Evolutionary conservation across 2,888 invertebrate species (phyloP), one percentile per base, ranked within the genome.

Genomic region (Epirrita christyi): DNA sequence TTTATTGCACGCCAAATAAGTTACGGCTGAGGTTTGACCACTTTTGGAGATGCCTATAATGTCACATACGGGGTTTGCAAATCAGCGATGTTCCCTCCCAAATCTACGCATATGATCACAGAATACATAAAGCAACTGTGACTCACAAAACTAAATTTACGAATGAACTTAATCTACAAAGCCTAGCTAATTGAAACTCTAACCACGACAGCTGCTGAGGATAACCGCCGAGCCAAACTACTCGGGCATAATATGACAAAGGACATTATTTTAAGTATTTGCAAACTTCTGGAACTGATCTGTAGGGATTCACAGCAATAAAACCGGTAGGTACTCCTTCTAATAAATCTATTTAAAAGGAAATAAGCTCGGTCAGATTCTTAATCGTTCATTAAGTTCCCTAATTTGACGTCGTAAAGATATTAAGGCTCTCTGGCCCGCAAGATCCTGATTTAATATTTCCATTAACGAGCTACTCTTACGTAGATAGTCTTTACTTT

Each of bases 191-290:
- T 64, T 59, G 15, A 43, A 36, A 63, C 50, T 42, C 64, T 7
- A 49, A 28, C 36, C 67, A 64, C 64, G 21, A 21, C 59, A 41
- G 45, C 53, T 32, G 54, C 58, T 61, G 52, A 63, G 61, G 58
- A 64, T 63, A 67, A 63, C 61, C 51, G 59, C 29, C 51, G 48
- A n/a, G n/a, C n/a, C n/a, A n/a, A n/a, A n/a, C n/a, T n/a, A n/a
- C n/a, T n/a, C n/a, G n/a, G n/a, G n/a, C n/a, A n/a, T n/a, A n/a
- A 64, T 63, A 55, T 59, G 52, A 44, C 32, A 54, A 56, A 63
- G 52, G 64, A 57, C 58, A 54, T 47, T 56, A 58, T 41, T 40
- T 38, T 43, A 60, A 52, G 60, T 59, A 62, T 59, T 62, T 66
- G 55, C 43, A 55, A 57, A 55, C 52, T 57, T 55, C 14, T 14